These are phyloP conservation scores for Napeogenes inachia DNA, from an alignment of 2,888 invertebrate genomes.

Conservation along the genomic window DNA sequence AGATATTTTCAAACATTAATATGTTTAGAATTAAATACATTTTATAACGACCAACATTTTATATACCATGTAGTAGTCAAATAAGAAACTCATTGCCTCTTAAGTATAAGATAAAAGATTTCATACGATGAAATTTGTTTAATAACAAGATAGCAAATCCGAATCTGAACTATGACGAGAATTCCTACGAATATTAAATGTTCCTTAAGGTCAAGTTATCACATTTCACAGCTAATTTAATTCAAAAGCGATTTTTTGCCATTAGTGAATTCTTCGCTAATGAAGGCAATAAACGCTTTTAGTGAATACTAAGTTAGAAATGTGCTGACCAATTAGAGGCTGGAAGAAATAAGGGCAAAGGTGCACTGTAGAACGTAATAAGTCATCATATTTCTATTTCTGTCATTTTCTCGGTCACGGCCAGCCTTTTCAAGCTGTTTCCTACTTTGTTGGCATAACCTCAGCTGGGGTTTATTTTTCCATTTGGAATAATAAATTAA, in stretches of 20 bases:
- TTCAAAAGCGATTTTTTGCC: constrained; percentile 17
- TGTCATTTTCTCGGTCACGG: constrained; percentile 26
- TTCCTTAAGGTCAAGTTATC: constrained; percentile 4
- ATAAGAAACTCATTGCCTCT: too few species aligned
- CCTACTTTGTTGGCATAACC: constrained; percentile 14
- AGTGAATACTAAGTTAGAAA: constrained; percentile 25
- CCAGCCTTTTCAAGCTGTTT: constrained; percentile 23
- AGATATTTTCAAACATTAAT: too few species aligned
- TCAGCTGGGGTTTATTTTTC: constrained; percentile 20
- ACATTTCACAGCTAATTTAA: constrained; percentile 14
- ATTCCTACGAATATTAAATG: too few species aligned
- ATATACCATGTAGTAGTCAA: too few species aligned
- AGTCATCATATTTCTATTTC: constrained; percentile 27
- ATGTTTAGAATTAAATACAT: too few species aligned
- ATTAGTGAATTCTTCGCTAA: constrained; percentile 20
- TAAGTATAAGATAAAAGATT: too few species aligned
- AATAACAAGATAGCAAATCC: too few species aligned
- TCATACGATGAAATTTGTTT: too few species aligned
- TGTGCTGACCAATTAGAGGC: constrained; percentile 17
- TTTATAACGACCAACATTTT: too few species aligned
- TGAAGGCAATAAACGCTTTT: constrained; percentile 37
- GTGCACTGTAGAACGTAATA: constrained; percentile 23
- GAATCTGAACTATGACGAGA: too few species aligned
- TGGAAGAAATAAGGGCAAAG: constrained; percentile 7
- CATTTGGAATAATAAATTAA: too few species aligned